Evolutionary conservation across 2,888 invertebrate genomes (phyloP).

Genomic region (Lasiommata megera): DNA sequence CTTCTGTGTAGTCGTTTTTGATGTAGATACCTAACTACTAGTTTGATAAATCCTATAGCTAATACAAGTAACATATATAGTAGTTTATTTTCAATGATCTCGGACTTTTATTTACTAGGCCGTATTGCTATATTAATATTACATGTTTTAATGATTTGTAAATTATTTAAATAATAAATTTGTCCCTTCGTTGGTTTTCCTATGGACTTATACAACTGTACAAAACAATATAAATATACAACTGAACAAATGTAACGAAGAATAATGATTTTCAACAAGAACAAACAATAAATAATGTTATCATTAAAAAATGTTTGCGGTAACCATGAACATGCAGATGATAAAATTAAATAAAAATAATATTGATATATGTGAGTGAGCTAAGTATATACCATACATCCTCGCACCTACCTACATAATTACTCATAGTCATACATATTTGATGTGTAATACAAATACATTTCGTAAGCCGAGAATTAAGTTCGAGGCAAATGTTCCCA

Average conservation of each 20-base stretch:
- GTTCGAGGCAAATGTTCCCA: constrained; percentile 36
- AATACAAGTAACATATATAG: not conserved
- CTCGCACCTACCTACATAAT: not conserved
- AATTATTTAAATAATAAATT: too few species aligned
- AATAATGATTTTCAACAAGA: not conserved
- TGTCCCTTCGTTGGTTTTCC: too few species aligned
- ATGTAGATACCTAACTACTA: not conserved
- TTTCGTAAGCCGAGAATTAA: constrained; percentile 27
- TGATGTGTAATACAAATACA: constrained; percentile 38
- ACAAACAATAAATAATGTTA: constrained; percentile 1
- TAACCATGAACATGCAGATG: constrained; percentile 4
- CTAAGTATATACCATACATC: not conserved
- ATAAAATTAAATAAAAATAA: constrained; percentile 5
- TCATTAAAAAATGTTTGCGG: not conserved
- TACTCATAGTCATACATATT: constrained; percentile 9
- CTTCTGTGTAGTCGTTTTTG: not conserved
- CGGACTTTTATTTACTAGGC: too few species aligned
- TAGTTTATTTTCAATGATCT: too few species aligned
- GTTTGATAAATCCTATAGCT: not conserved
- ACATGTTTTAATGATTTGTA: too few species aligned
- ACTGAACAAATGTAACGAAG: not conserved
- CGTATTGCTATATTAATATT: too few species aligned
- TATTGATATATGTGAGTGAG: constrained; percentile 11
- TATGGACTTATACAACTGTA: not conserved
- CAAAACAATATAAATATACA: not conserved